Evolutionary conservation across 2,797 vertebrate species (phyloP).

Genomic region (Ceyx erithaca): DNA sequence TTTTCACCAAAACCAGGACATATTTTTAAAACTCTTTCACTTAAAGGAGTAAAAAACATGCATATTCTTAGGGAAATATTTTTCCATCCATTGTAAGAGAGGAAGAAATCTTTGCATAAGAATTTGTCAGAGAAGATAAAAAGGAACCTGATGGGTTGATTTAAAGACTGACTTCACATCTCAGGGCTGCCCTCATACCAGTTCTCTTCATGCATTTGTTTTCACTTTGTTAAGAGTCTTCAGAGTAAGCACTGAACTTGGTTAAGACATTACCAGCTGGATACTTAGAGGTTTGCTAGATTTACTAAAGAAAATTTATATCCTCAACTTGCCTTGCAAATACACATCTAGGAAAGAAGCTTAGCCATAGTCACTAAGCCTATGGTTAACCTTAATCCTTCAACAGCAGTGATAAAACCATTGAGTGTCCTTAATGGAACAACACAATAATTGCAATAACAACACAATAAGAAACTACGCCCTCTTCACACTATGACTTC

Average conservation of each 20-base stretch:
- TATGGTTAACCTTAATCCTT: neutral
- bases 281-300: neutral
- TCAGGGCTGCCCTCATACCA: neutral
- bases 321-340: neutral
- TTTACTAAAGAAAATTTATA: neutral
- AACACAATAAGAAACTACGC: neutral
- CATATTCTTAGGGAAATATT: neutral
- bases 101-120: neutral
- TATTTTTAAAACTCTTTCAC: too few species aligned
- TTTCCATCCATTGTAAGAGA: neutral
- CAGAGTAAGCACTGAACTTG: neutral
- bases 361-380: neutral
- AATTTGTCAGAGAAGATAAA: neutral
- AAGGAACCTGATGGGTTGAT: neutral
- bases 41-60: neutral
- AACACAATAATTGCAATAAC: neutral
- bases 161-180: neutral
- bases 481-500: neutral
- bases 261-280: neutral
- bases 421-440: neutral
- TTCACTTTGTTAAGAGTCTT: neutral
- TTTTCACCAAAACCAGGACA: too few species aligned
- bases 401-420: neutral
- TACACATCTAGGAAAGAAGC: neutral
- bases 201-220: neutral